phyloP scores from a whole-genome alignment of 2,797 vertebrate species.

The Menidia menidia region DNA sequence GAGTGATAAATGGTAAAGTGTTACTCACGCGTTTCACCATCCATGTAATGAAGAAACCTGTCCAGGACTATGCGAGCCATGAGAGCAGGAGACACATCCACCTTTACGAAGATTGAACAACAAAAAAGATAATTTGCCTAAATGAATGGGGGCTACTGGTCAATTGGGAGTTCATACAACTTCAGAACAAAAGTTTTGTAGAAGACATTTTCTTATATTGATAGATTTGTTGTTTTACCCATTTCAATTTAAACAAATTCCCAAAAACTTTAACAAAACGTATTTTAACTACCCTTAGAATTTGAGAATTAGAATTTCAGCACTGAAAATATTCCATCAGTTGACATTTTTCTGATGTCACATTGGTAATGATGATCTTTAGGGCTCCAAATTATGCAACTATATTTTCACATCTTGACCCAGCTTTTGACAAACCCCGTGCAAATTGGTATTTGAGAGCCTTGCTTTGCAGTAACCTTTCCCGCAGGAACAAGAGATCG shows the following conservation, averaged over 20 bases:
- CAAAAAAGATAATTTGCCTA: conserved; percentile 34
- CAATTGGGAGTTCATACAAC: conserved; percentile 30
- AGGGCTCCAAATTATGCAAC: conserved; percentile 73
- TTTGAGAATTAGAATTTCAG: conserved; percentile 38
- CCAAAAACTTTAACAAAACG: conserved; percentile 42
- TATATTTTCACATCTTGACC: conserved; percentile 74
- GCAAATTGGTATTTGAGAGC: conserved; percentile 71
- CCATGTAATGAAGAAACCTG: conserved; percentile 89
- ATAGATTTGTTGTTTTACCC: conserved; percentile 49
- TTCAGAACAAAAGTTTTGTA: conserved; percentile 27
- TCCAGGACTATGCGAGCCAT: conserved; percentile 95
- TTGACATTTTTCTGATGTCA: conserved; percentile 60
- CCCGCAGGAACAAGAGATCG: conserved; percentile 64
- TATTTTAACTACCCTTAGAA: conserved; percentile 49
- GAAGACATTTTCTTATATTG: conserved; percentile 21
- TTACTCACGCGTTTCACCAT: conserved; percentile 88
- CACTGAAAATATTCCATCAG: conserved; percentile 49
- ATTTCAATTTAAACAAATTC: conserved; percentile 49
- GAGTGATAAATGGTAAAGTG: conserved; percentile 59
- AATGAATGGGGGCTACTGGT: conserved; percentile 27
- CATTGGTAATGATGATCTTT: conserved; percentile 64
- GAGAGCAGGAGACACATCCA: conserved; percentile 93
- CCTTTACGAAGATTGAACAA: conserved; percentile 77
- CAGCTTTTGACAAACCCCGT: conserved; percentile 61
- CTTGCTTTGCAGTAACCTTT: conserved; percentile 69